Percentiles rank a stretch among this genome's conserved stretches.
Conservation (phyloP, 2,113 vertebrate genomes). For the Brachyhypopomus gauderio region DNA sequence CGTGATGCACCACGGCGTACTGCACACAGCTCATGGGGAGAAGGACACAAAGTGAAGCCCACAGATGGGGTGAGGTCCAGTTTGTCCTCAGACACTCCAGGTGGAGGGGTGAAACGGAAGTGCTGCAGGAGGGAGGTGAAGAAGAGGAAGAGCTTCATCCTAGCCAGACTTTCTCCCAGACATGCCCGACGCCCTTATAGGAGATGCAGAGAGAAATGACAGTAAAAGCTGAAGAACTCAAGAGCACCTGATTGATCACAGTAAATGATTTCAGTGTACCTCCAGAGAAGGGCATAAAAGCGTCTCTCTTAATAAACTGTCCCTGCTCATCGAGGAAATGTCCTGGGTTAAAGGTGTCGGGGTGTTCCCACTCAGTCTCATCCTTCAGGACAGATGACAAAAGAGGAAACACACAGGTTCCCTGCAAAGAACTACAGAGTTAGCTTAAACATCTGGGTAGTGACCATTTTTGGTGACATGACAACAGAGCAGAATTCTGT, state of each 20-base stretch:
- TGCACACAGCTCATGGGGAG: slow-evolving; percentile 73
- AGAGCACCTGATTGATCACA: slow-evolving; percentile 43
- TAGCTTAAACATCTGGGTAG: not conserved
- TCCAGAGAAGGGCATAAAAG: slow-evolving; percentile 73
- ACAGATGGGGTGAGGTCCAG: slow-evolving; percentile 72
- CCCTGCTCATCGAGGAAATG: slow-evolving; percentile 71
- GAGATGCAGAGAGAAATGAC: no score
- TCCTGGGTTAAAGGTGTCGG: slow-evolving; percentile 66
- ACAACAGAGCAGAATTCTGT: no score
- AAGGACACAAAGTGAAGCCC: slow-evolving; percentile 69
- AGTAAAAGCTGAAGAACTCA: no score
- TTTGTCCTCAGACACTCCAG: slow-evolving; percentile 68
- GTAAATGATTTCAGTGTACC: slow-evolving; percentile 52
- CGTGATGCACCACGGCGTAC: slow-evolving; percentile 11
- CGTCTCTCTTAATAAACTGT: slow-evolving; percentile 64
- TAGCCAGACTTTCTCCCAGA: slow-evolving; percentile 76
- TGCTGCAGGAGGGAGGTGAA: slow-evolving; percentile 73
- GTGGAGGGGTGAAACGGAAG: slow-evolving; percentile 71
- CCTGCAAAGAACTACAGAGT: slow-evolving; percentile 52
- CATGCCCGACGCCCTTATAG: slow-evolving; percentile 71
- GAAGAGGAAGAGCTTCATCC: slow-evolving; percentile 49
- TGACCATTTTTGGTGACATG: no score
- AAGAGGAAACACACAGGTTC: slow-evolving; percentile 67
- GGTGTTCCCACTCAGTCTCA: slow-evolving; percentile 71
- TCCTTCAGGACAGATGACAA: slow-evolving; percentile 69